A percentile compares a stretch with the other conserved stretches of the same genome.
phyloP scores from a whole-genome alignment of 2,113 vertebrate species.

The Neotoma lepida region DNA sequence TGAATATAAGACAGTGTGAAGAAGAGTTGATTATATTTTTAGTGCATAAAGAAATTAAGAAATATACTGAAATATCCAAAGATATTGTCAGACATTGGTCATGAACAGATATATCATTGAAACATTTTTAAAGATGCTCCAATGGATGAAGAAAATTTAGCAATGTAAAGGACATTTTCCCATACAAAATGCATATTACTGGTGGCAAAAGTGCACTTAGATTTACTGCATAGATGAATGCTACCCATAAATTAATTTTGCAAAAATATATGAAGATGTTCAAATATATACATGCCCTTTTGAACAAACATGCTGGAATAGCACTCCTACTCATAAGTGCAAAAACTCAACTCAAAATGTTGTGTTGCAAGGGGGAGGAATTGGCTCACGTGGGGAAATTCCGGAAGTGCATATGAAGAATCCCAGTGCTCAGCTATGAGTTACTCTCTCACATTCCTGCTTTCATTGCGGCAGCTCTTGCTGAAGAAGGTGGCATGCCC shows the following conservation, averaged over 20 bases:
- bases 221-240: neutral
- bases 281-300: neutral
- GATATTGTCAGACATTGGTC: neutral
- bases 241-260: constrained; percentile 20
- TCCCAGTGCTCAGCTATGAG: neutral
- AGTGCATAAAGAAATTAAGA: neutral
- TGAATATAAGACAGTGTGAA: neutral
- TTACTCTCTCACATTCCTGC: neutral
- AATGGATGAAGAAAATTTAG: neutral
- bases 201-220: neutral
- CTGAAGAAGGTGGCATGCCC: neutral
- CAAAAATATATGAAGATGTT: neutral
- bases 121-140: neutral
- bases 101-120: neutral
- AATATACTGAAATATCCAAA: neutral
- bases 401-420: neutral
- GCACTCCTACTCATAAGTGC: neutral
- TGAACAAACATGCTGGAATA: neutral
- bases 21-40: neutral
- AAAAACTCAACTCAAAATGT: neutral
- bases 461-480: neutral
- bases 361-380: neutral
- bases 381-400: neutral
- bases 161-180: constrained; percentile 32
- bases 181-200: neutral